Base-by-base conservation (phyloP, 1,140 invertebrate genomes). In the Zaprionus gabonicus region DNA sequence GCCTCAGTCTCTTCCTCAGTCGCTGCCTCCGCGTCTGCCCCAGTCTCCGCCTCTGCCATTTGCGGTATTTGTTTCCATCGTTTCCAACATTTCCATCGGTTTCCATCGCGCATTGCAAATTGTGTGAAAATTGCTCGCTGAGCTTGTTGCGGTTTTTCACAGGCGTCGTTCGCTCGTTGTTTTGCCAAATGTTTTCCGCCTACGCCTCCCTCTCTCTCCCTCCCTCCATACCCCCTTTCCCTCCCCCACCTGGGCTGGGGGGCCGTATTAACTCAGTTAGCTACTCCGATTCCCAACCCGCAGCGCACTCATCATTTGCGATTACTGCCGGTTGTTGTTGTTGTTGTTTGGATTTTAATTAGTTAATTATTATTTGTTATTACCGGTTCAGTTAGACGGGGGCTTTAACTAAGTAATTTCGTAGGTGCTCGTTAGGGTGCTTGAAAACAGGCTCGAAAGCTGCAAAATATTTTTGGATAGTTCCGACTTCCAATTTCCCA, bases 321-420 rank as follows among this genome's bases (percentile, higher is more conserved):
- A 78, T 85, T 71, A 71, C 63, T 23, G 66, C 58, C 59, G 56
- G 58, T 67, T 76, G 44, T 64, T 65, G 66, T 58, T 44, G 59
- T 31, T 44, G 23, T 10, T 55, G 34, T 51, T 73, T 65, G 44
- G 58, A 28, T 68, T 80, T 80, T 88, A 87, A 83, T 88, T 83
- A 88, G 76, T 88, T 84, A 81, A 87, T 87, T 88, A 72, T 68
- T 78, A 78, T 64, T 71, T 83, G 73, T 73, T 57, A 60, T 73
- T 82, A 59, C 49, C 57, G 55, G 41, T 76, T 41, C 66, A 70
- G 66, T 75, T 75, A 74, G 71, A 65, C 53, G 31, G 46, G 34
- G 36, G 34, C 34, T 20, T 70, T 56, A 70, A 63, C 46, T 36
- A 72, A 72, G 69, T 44, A 67, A 59, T 73, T 38, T 59, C 41